Conservation (phyloP, 2,797 vertebrate genomes). For the Pseudochirops corinnae region DNA sequence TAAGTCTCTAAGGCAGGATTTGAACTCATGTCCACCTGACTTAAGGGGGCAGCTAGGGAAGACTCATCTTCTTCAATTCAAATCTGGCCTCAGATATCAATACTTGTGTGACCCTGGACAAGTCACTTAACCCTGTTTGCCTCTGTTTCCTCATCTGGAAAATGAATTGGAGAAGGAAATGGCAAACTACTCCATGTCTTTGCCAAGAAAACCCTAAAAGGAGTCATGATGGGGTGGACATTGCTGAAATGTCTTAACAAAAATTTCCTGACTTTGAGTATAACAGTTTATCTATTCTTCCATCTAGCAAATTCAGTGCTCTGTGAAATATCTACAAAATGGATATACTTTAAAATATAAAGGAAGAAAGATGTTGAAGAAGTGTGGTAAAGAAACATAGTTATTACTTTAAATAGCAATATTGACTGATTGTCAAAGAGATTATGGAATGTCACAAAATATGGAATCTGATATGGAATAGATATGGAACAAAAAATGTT, state of each 20-base stretch:
- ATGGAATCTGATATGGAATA: not conserved
- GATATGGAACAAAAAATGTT: not conserved
- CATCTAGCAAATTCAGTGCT: not conserved
- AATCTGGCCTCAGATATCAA: not conserved
- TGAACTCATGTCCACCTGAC: not conserved
- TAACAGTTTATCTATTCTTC: not conserved
- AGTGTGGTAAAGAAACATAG: not conserved
- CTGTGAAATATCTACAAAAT: not conserved
- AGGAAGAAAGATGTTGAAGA: constrained; percentile 16
- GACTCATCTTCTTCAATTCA: not conserved
- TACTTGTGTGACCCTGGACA: not conserved
- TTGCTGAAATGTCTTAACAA: not conserved
- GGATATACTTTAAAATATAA: not conserved
- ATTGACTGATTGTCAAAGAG: constrained; percentile 20
- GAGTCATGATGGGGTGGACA: not conserved
- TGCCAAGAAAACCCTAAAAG: not conserved
- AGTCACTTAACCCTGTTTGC: not conserved
- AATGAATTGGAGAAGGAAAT: not conserved
- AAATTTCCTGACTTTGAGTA: not conserved
- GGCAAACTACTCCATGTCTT: not conserved
- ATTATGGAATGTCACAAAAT: not conserved
- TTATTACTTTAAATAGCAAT: not conserved
- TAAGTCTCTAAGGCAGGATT: not conserved
- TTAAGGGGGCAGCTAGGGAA: not conserved
- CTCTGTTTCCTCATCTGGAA: not conserved